Base-by-base conservation (phyloP, 2,888 invertebrate species). In the Pherbina coryleti region DNA sequence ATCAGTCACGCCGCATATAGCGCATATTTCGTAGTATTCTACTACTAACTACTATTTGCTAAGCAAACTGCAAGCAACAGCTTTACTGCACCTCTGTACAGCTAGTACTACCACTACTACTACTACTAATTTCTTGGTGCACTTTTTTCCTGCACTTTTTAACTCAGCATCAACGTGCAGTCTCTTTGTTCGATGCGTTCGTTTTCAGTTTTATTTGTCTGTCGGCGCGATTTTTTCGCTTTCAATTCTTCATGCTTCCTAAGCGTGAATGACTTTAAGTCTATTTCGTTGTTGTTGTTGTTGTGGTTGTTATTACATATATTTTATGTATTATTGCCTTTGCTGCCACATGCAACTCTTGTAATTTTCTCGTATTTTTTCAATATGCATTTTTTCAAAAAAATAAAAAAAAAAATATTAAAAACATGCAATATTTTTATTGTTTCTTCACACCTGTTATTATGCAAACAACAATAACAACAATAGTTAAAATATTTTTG, bases 241-340 rank as follows among this genome's bases (percentile, higher is more conserved):
- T 60, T 60, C 71, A 31, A 34, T 71, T 71, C 37, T 53, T 31
- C 25, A 44, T 28, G 69, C 28, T 53, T 70, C 53, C 55, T 31
- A 49, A 37, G 60, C 73, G 73, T 73, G 73, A 73, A 73, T 62
- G 73, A 73, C 73, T 73, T 73, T 34, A 55, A 8, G 34, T n/a
- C 37, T 70, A 51, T 31, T 37, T 44, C 14, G 25, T 37, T 60
- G 22, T 37, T 34, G 57, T 60, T 64, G 44, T 25, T 22, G 72
- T 14, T 74, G 22, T 64, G 7, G 62, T 62, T 22, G 44, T 74
- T 62, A 19, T 49, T 64, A 28, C 28, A 28, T 22, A 11, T 49
- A 28, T 11, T 28, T 28, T 31, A 62, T 17, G 22, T 25, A 53
- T 71, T 69, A 53, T 5, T 53, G 31, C 2, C 17, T 66, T 66